Evolutionary conservation across 2,888 invertebrate genomes (phyloP).

Genomic region (Drosophila kanekoi): DNA sequence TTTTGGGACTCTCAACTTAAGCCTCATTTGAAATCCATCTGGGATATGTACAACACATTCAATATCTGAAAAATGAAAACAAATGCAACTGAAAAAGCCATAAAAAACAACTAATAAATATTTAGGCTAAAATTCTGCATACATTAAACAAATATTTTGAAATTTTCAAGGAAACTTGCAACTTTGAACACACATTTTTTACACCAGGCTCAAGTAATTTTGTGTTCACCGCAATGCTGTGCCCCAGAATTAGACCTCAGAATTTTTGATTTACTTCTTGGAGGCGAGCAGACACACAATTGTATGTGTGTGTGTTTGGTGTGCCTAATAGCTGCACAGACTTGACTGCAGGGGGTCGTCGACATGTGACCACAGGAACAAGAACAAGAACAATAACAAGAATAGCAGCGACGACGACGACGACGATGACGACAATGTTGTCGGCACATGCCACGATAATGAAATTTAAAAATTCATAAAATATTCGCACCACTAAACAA

Average conservation of each 20-base stretch:
- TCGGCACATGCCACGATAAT: slow-evolving; percentile 75
- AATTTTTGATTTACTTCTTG: slow-evolving; percentile 27
- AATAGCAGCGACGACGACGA: slow-evolving; percentile 12
- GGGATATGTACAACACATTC: no score
- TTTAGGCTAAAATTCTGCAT: no score
- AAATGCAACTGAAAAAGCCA: no score
- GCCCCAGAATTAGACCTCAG: slow-evolving; percentile 5
- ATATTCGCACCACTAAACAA: slow-evolving; percentile 80
- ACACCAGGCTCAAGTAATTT: neutral
- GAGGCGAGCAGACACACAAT: neutral
- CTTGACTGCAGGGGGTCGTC: slow-evolving; percentile 57
- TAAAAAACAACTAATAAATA: no score
- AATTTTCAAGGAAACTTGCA: neutral
- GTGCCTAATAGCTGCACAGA: slow-evolving; percentile 28
- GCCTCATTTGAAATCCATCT: no score
- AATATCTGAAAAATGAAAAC: no score
- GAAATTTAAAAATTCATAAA: slow-evolving; percentile 80
- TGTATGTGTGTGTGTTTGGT: neutral
- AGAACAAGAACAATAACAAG: slow-evolving; percentile 5
- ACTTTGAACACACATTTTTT: neutral
- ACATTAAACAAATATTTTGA: no score
- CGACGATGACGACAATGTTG: slow-evolving; percentile 38
- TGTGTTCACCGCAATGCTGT: slow-evolving; percentile 15
- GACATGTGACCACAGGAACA: slow-evolving; percentile 58
- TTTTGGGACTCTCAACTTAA: no score